A percentile compares a stretch with the other conserved stretches of the same genome.
Evolutionary conservation across 2,888 invertebrate species (phyloP).

Genomic region (Tenthredo scrophulariae): DNA sequence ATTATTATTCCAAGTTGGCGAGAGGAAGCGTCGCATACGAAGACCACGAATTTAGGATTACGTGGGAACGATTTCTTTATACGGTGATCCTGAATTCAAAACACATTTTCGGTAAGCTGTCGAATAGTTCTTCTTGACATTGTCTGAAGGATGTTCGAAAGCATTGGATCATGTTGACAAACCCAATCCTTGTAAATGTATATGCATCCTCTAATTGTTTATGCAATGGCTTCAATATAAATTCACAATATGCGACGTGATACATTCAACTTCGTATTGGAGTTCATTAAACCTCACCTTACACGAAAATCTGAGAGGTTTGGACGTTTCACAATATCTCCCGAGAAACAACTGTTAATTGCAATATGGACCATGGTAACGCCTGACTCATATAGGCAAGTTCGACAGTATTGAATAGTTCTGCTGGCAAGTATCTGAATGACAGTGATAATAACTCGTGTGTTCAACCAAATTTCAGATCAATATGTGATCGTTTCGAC

Average conservation of each 20-base stretch:
- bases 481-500: constrained; percentile 58
- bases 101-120: constrained; percentile 51
- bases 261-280: constrained; percentile 26
- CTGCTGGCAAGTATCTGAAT: neutral
- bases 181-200: neutral
- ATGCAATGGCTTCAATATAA: neutral
- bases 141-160: too few relatives aligned
- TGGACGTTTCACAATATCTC: constrained; percentile 44
- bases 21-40: too few relatives aligned
- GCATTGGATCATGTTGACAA: neutral
- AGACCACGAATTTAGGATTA: too few relatives aligned
- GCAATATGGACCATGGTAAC: constrained; percentile 52
- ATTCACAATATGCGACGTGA: constrained; percentile 3
- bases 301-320: neutral
- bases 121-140: neutral
- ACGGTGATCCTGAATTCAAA: constrained; percentile 13
- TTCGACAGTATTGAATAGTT: neutral
- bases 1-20: too few relatives aligned
- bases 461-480: constrained; percentile 52
- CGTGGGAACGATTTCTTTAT: neutral
- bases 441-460: too few relatives aligned
- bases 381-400: constrained; percentile 53
- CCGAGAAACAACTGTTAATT: constrained; percentile 50
- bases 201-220: neutral
- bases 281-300: constrained; percentile 12